Evolutionary conservation across 2,797 vertebrate species (phyloP).

Genomic region (Parambassis ranga): DNA sequence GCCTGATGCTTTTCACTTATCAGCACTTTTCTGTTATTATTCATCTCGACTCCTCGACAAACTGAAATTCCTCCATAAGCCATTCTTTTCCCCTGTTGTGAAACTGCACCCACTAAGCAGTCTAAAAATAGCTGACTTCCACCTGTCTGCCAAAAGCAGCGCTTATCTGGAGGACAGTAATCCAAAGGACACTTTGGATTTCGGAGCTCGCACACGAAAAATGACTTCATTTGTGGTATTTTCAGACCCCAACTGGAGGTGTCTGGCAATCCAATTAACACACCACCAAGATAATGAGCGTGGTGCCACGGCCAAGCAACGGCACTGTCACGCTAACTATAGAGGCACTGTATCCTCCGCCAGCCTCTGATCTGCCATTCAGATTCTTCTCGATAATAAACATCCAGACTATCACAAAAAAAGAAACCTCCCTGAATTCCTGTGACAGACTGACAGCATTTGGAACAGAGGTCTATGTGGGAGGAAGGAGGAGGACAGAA

Average conservation of each 20-base stretch:
- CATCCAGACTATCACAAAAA: background rate
- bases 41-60: conserved; percentile 48
- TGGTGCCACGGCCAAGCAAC: conserved; percentile 32
- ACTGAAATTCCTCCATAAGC: conserved; percentile 55
- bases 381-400: background rate
- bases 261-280: conserved; percentile 67
- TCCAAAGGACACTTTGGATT: conserved; percentile 52
- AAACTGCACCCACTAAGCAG: conserved; percentile 61
- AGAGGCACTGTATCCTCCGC: conserved; percentile 15
- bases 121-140: conserved; percentile 69
- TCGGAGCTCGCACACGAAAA: conserved; percentile 22
- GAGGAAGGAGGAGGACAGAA: background rate
- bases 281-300: conserved; percentile 58
- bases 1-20: conserved; percentile 34
- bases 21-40: conserved; percentile 42
- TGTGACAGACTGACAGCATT: background rate
- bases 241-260: conserved; percentile 50
- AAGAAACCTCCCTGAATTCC: background rate
- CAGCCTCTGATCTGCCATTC: conserved; percentile 15
- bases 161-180: conserved; percentile 64
- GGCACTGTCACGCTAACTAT: conserved; percentile 36
- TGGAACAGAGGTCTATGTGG: background rate
- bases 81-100: conserved; percentile 2
- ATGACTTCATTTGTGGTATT: conserved; percentile 48
- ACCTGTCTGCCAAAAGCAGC: conserved; percentile 64